Base-by-base conservation (phyloP, 1,140 invertebrate species). In the Grapholita molesta region DNA sequence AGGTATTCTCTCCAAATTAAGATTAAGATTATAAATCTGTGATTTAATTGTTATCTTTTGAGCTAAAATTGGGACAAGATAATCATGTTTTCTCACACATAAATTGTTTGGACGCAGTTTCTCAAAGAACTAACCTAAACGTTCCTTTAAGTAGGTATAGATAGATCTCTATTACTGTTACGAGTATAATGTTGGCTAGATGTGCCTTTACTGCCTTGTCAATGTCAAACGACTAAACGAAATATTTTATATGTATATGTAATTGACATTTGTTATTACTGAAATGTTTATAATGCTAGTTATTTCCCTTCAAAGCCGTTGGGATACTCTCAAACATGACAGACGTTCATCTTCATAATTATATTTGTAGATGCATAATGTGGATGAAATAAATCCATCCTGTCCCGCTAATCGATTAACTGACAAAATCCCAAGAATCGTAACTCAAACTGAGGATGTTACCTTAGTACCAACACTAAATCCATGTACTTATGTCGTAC, bases 91-190 rank as follows among this genome's bases (percentile, higher is more conserved):
- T 33, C 57, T 70, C 15, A 28, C 32, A 32, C 23, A 28, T 9
- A 70, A 70, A 68, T 8, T 12, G 30, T 35, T 33, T 64, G 38
- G 15, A 73, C 77, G 76, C 77, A 78, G 78, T 83, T 79, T 85
- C 80, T 87, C 82, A 84, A 87, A 85, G 81, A 90, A 84, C 80
- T 86, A 84, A 81, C 84, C 68, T 84, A 84, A 89, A 88, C 85
- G 88, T 90, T 90, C 88, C 88, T 90, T 84, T 89, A 89, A 86
- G 80, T 70, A 69, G 35, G 53, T 88, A 85, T 90, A 90, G 82
- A 86, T 88, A 90, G 88, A 90, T 90, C 88, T 89, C 88, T 89
- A 84, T 83, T 80, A 83, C 82, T 88, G 84, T 86, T 88, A 86
- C 85, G 80, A 88, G 79, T 88, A 81, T 85, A 79, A 78, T 81